Evolutionary conservation across 2,113 vertebrate species (phyloP).

Genomic region (Rallus limicola): DNA sequence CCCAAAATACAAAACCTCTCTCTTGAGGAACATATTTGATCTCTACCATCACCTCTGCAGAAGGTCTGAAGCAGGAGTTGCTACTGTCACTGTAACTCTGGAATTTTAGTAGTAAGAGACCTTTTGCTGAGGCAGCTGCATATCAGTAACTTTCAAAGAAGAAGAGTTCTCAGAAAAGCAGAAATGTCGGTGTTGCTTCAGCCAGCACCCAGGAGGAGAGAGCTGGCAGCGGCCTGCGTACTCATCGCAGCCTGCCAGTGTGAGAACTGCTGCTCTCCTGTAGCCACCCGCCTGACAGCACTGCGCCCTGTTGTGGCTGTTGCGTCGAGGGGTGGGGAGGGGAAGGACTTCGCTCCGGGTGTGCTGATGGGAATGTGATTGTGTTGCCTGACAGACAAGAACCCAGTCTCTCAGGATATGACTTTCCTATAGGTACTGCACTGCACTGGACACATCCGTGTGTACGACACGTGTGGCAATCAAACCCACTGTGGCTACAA

Average conservation of each 20-base stretch:
- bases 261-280: not conserved
- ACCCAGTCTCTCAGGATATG: not conserved
- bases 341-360: not conserved
- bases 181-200: not conserved
- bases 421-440: constrained; percentile 85
- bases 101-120: not conserved
- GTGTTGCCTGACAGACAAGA: not conserved
- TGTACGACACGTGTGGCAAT: constrained; percentile 79
- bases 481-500: constrained; percentile 81
- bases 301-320: not conserved
- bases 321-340: not conserved
- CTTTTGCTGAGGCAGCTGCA: not conserved
- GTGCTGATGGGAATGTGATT: not conserved
- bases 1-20: not conserved
- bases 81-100: not conserved
- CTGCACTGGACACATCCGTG: constrained; percentile 90
- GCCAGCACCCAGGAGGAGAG: not conserved
- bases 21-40: not conserved
- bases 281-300: not conserved
- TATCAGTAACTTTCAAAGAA: not conserved
- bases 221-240: not conserved
- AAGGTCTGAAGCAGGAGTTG: not conserved
- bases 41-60: not conserved
- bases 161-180: not conserved
- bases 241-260: accelerated